These are phyloP conservation scores for Epiblema foenella DNA, from an alignment of 2,888 invertebrate genomes.

Conservation along the genomic window DNA sequence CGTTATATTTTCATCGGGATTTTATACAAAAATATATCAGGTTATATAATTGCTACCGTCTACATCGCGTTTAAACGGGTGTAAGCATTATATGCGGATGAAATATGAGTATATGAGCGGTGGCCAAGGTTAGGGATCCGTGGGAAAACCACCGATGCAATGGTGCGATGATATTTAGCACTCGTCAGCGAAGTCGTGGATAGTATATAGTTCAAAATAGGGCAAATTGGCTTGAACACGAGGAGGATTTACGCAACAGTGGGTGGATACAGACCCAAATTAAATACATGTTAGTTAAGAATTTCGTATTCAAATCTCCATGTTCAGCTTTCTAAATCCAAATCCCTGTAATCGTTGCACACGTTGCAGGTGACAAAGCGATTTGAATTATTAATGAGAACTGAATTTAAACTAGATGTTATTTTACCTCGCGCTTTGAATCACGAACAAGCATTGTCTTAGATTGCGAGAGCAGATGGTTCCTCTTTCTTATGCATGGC, in stretches of 20 bases:
- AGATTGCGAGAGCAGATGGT: constrained; percentile 32
- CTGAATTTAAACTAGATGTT: constrained; percentile 29
- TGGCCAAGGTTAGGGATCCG: too few species aligned
- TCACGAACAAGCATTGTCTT: constrained; percentile 31
- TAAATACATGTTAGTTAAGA: neutral
- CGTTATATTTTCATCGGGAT: neutral
- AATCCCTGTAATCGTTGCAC: constrained; percentile 14
- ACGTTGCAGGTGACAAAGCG: constrained; percentile 13
- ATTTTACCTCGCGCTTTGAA: constrained; percentile 32
- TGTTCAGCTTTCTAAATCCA: neutral
- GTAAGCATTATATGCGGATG: neutral
- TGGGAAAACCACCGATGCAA: too few species aligned
- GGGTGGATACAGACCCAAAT: too few species aligned
- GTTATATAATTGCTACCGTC: neutral
- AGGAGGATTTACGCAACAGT: too few species aligned
- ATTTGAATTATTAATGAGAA: constrained; percentile 31
- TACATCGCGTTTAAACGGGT: neutral
- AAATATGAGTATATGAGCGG: too few species aligned
- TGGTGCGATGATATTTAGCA: too few species aligned
- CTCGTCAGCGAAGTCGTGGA: too few species aligned
- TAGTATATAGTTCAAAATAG: too few species aligned
- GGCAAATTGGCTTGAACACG: too few species aligned
- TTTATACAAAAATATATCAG: neutral
- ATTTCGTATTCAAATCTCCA: neutral
- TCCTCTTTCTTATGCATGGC: constrained; percentile 41